Base-by-base conservation (phyloP, 2,888 invertebrate genomes). In the Acrobasis suavella region DNA sequence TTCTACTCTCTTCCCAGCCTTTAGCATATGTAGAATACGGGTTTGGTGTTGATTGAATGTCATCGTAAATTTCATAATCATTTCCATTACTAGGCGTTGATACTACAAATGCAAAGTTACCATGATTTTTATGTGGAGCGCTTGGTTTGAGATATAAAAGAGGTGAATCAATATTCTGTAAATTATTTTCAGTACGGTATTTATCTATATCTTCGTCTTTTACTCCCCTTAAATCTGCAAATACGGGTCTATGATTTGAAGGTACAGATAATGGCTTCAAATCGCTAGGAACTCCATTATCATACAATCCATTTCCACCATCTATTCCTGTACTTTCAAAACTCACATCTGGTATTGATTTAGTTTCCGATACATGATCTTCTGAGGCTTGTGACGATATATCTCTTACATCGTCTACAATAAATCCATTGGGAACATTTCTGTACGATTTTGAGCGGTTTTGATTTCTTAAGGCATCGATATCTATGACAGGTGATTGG, bases 401-500 rank as follows among this genome's bases (percentile, higher is more conserved):
- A 72, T 94, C 94, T 62, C 83, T 78, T 55, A 86, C 72, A 71
- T 87, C 85, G 73, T 91, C 87, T 56, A 87, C 79, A 1, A 86
- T 72, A 68, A 83, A 88, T 66, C 82, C 80, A 66, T 87, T 90
- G 14, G 83, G 82, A 69, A 91, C 89, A 70, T 89, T 85, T 77
- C 91, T 83, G 64, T 85, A 92, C 1, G 78, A 77, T 72, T 92
- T 91, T 17, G 82, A 86, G 69, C 85, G 84, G 66, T 91, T 91
- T 2, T 67, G 71, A 63, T 69, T 72, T 66, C 80, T 84, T 17
- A 80, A 67, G 15, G 86, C 77, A 60, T 93, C 91, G 51, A 95
- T 85, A 73, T 95, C 95, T 62, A 95, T 91, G n/a, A 95, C 75
- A 16, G 95, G 95, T 15, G 96, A 94, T 72, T 96, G 94, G 64